Evolutionary conservation across 2,888 invertebrate species (phyloP).

Genomic region (Incurvaria masculella): DNA sequence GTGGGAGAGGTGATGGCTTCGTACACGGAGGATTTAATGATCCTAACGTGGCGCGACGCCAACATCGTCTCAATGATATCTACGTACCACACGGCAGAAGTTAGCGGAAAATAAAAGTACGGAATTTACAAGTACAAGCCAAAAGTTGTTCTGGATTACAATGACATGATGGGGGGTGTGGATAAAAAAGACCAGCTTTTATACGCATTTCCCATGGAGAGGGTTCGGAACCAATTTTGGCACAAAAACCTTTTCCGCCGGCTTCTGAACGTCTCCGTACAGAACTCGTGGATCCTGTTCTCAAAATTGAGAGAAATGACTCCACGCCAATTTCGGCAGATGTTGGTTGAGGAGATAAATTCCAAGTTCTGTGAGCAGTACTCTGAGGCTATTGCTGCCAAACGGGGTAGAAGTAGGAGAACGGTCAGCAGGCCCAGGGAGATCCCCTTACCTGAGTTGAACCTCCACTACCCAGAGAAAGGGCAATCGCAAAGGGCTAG

Average conservation of each 20-base stretch:
- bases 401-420: too few relatives aligned
- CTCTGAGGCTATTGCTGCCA: too few relatives aligned
- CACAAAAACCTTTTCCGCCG: slow-evolving; percentile 17
- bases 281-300: neutral
- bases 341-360: too few relatives aligned
- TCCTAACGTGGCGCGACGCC: neutral
- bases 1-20: neutral
- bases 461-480: too few relatives aligned
- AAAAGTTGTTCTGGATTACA: slow-evolving; percentile 13
- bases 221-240: slow-evolving; percentile 10
- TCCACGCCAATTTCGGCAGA: too few relatives aligned
- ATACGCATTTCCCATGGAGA: slow-evolving; percentile 8
- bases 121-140: slow-evolving; percentile 5
- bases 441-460: too few relatives aligned
- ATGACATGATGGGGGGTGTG: slow-evolving; percentile 13
- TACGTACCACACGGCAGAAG: neutral
- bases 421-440: too few relatives aligned
- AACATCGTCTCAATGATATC: slow-evolving; percentile 2
- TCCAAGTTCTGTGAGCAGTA: too few relatives aligned
- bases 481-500: too few relatives aligned
- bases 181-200: slow-evolving; percentile 10
- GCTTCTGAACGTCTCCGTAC: slow-evolving; percentile 13
- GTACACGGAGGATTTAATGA: neutral
- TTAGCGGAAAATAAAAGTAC: slow-evolving; percentile 1
- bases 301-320: neutral